Evolutionary conservation across 92 coral and sea anemone genomes (phyloP), one percentile per base, ranked within the genome.

Genomic region (Palythoa grandis): DNA sequence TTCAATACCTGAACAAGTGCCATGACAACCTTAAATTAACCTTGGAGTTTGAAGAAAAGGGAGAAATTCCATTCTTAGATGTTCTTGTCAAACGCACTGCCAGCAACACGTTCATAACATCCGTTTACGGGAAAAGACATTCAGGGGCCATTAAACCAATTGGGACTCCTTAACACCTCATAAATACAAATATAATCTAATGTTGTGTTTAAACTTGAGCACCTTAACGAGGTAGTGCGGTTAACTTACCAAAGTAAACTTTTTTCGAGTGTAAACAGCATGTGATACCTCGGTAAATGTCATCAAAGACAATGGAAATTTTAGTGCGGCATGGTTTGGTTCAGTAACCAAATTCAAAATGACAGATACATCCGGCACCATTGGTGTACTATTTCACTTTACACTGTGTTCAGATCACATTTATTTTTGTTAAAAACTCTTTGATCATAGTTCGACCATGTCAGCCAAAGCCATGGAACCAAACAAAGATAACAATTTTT

Each of bases 201-300:
- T 57, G 63, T 4, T 19, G 3, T 57, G 63, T 57, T 57, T 57
- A 57, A 19, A 57, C 63, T 57, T 63, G 76, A 82, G 53, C n/a
- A n/a, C 50, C 65, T 82, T 61, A 65, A 57, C 48, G 76, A 82
- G 86, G 86, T 82, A 82, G 25, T 25, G 70, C 15, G 50, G 73
- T 82, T 82, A 61, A 67, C 35, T 39, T 82, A 82, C 72, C 74
- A 82, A 23, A 7, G 70, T 82, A 72, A 54, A 72, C 72, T 4
- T 67, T 70, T 70, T 57, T 15, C 63, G 16, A 57, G 63, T 57
- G 16, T 57, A 57, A 57, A 57, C 63, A 8, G 15, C 63, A 57
- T 57, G 63, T 57, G 63, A 57, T 57, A 9, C 63, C 63, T 57
- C 63, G 63, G 63, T 57, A 57, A 57, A 57, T 57, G 15, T 57